A percentile compares a stretch with the other conserved stretches of the same genome.
Conservation (phyloP, 2,888 invertebrate genomes). For the Synanthedon formicaeformis region DNA sequence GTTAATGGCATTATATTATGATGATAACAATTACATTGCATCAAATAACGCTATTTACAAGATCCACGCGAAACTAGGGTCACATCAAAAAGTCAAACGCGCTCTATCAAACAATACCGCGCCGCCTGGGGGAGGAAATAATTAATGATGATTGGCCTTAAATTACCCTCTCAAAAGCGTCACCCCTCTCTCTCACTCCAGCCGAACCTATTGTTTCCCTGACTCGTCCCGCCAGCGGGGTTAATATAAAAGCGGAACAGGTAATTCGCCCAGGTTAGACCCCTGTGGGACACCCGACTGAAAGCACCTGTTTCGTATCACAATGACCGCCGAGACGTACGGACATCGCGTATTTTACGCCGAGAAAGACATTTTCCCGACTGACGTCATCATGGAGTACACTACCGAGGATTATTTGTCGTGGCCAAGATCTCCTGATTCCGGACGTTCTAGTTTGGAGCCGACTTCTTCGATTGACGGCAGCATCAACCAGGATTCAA, state of each 20-base stretch:
- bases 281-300: slow-evolving; percentile 46
- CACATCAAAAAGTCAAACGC: slow-evolving; percentile 6
- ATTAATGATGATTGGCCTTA: slow-evolving; percentile 70
- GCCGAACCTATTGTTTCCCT: neutral
- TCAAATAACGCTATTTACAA: neutral
- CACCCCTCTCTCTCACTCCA: slow-evolving; percentile 32
- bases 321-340: slow-evolving; percentile 65
- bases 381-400: slow-evolving; percentile 60
- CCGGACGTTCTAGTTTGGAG: slow-evolving; percentile 62
- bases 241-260: slow-evolving; percentile 61
- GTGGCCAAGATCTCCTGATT: slow-evolving; percentile 65
- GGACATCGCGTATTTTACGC: slow-evolving; percentile 57
- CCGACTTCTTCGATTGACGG: slow-evolving; percentile 68
- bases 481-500: slow-evolving; percentile 56
- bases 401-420: slow-evolving; percentile 51
- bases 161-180: slow-evolving; percentile 57
- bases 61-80: neutral
- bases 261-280: slow-evolving; percentile 45
- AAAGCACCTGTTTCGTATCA: slow-evolving; percentile 35
- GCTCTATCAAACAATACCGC: slow-evolving; percentile 27
- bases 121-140: slow-evolving; percentile 52
- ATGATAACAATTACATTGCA: neutral
- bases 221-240: slow-evolving; percentile 41
- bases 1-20: too few relatives aligned
- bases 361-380: slow-evolving; percentile 58